A percentile compares a stretch with the other conserved stretches of the same genome.
Conservation (phyloP, 2,888 invertebrate species). For the Drosophila anomelani region DNA sequence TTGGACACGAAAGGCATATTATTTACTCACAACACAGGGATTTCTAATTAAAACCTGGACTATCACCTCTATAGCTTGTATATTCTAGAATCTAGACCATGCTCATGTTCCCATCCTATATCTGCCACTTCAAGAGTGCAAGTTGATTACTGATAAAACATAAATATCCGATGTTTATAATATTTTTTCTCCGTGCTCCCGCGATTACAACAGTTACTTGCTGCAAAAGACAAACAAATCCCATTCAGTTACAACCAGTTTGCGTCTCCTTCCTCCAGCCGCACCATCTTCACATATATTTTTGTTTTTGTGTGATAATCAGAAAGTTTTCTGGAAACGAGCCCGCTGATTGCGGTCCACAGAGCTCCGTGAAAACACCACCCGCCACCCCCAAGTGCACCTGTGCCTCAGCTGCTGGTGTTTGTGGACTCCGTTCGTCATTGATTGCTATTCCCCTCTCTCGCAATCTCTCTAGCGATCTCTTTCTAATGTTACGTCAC, state of each 20-base stretch:
- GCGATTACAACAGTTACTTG: conserved; percentile 8
- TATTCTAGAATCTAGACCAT: not conserved
- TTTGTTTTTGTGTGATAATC: conserved; percentile 34
- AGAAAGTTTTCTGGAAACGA: conserved; percentile 34
- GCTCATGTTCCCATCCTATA: not conserved
- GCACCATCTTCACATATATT: conserved; percentile 3
- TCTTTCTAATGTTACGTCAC: conserved; percentile 79
- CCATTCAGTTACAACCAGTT: conserved; percentile 20
- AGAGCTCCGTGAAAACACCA: conserved; percentile 8
- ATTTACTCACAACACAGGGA: not conserved
- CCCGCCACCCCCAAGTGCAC: conserved; percentile 38
- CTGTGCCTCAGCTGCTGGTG: conserved; percentile 48
- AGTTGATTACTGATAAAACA: not conserved
- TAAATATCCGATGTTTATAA: not conserved
- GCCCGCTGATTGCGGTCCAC: conserved; percentile 22
- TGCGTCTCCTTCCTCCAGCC: conserved; percentile 1
- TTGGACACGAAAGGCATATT: no score
- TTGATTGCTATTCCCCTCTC: conserved; percentile 38
- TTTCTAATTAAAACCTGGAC: not conserved
- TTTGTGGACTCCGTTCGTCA: conserved; percentile 44
- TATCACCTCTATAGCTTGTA: not conserved
- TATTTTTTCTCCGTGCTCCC: conserved; percentile 5
- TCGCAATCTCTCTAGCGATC: conserved; percentile 35
- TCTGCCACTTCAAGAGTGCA: not conserved
- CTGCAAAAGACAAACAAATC: conserved; percentile 20